A percentile compares a stretch with the other conserved stretches of the same genome.
phyloP scores from a whole-genome alignment of 2,888 invertebrate species.

The Pyrgus malvae region DNA sequence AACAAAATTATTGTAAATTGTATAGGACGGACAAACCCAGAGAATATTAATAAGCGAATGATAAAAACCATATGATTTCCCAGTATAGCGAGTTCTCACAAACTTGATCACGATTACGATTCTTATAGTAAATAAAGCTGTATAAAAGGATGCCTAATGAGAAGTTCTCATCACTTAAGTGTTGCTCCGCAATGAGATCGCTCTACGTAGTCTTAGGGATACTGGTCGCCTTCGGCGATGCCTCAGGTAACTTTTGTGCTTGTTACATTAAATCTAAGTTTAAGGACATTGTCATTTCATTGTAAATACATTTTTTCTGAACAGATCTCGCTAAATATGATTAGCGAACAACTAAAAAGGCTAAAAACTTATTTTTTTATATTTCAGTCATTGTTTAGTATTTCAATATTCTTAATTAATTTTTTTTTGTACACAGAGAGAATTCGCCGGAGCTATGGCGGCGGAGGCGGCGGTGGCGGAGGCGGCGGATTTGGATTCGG shows the following conservation, averaged over 20 bases:
- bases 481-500: constrained; percentile 42
- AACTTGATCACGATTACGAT: constrained; percentile 52
- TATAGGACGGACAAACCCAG: not conserved
- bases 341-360: too few relatives aligned
- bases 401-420: too few relatives aligned
- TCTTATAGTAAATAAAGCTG: constrained; percentile 45
- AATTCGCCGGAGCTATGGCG: constrained; percentile 54
- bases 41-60: constrained; percentile 1
- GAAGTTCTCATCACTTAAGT: constrained; percentile 37
- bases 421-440: constrained; percentile 50
- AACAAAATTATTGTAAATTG: not conserved
- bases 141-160: constrained; percentile 64
- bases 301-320: too few relatives aligned
- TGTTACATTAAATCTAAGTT: not conserved
- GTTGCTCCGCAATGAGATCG: constrained; percentile 52
- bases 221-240: constrained; percentile 38
- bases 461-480: constrained; percentile 43
- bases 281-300: too few relatives aligned
- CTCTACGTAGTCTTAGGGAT: constrained; percentile 44
- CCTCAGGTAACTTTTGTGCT: constrained; percentile 37
- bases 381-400: too few relatives aligned
- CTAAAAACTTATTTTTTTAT: not conserved
- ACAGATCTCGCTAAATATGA: too few relatives aligned
- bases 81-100: constrained; percentile 49
- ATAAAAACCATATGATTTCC: constrained; percentile 44